phyloP scores from a whole-genome alignment of 1,140 invertebrate genomes.

The Rhizoglyphus robini region DNA sequence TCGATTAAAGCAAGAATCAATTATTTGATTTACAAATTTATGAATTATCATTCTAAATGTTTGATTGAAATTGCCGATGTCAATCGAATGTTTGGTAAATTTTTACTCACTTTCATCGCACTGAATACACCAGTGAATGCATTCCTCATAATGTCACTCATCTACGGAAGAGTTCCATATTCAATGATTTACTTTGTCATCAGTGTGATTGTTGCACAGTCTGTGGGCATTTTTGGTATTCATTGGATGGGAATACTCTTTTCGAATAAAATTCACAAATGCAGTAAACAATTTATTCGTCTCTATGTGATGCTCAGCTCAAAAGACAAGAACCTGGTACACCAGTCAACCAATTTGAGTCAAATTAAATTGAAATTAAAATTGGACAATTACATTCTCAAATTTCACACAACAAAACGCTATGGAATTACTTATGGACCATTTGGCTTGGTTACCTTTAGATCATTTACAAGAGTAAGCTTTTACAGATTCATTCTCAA shows the following conservation, averaged over 20 bases:
- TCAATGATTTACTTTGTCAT: neutral
- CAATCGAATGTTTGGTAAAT: neutral
- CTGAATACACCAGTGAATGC: neutral
- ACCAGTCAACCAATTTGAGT: neutral
- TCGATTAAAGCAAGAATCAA: neutral
- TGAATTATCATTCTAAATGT: neutral
- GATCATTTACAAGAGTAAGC: neutral
- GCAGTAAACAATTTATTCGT: neutral
- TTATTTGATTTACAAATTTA: neutral
- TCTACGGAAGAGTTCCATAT: neutral
- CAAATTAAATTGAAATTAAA: neutral
- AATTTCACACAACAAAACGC: neutral
- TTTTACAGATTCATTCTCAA: neutral
- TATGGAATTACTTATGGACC: constrained; percentile 3
- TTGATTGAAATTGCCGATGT: neutral
- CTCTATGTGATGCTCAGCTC: neutral
- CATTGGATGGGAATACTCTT: neutral
- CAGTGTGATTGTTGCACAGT: neutral
- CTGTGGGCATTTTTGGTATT: neutral
- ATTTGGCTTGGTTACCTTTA: neutral
- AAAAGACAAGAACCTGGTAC: neutral
- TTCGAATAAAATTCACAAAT: neutral
- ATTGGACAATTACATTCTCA: neutral
- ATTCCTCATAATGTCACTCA: neutral
- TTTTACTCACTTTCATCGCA: neutral